Base-by-base conservation (phyloP, 2,888 invertebrate genomes). In the Pyralis farinalis region DNA sequence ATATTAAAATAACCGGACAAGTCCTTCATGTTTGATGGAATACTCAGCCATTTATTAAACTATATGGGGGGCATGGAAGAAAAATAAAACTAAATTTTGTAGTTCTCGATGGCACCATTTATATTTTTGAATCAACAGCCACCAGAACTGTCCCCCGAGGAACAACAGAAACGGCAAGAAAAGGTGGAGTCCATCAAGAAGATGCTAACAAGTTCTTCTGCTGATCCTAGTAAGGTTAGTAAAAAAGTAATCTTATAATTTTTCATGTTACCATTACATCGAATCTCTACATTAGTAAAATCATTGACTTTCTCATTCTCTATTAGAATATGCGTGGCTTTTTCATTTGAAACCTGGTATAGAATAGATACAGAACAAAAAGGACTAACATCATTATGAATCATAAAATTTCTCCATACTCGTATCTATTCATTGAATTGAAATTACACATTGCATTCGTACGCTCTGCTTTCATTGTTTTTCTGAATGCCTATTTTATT, bases 111-210 rank as follows among this genome's bases (percentile, higher is more conserved):
- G n/a, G n/a, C n/a, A n/a, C n/a, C n/a, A n/a, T n/a, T n/a, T n/a
- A n/a, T 16, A 16, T 16, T 38, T 16, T 44, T 28, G 47, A 29
- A 16, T 38, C 11, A 25, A 40, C 52, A 94, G 93, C 92, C 93
- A 50, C 97, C 97, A 53, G 95, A 96, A 75, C 77, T 96, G 32
- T 93, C 95, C 0, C 94, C 94, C 0, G 96, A 96, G 66, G 97
- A 97, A 68, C 94, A 95, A 68, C 93, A 94, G 62, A 93, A 94
- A 50, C 90, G 97, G 8, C 91, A 93, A 68, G 95, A 96, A 72
- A 97, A 97, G 83, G 96, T 97, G 3, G 97, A 97, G 69, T 94
- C 95, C 7, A 97, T 97, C 50, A 94, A 96, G 71, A 96, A 96
- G 77, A 96, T 97, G 95, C 90, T 97, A 9, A 94, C 96, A 0